Evolutionary conservation across 2,113 vertebrate genomes (phyloP).

Genomic region (Cinclus mexicanus): DNA sequence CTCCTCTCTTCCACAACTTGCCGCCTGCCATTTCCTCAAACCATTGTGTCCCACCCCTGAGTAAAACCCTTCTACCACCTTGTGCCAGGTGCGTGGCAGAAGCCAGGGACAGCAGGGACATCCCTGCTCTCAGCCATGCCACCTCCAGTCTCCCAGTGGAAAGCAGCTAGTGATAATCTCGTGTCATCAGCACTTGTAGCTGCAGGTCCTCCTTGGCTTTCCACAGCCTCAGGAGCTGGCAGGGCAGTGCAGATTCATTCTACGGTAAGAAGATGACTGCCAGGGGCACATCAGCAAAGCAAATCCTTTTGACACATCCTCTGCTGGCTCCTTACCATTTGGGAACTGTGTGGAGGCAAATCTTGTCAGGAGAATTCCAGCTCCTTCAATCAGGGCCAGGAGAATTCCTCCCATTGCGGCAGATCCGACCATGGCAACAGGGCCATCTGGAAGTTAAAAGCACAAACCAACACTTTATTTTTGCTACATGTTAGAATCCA

Average conservation of each 20-base stretch:
- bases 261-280: too few relatives aligned
- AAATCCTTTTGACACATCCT: background rate
- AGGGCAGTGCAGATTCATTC: background rate
- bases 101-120: background rate
- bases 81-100: background rate
- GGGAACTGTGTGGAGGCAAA: conserved; percentile 93
- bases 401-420: conserved; percentile 95
- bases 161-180: background rate
- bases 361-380: conserved; percentile 91
- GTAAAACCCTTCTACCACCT: background rate
- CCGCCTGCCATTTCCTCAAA: background rate
- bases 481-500: background rate
- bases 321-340: conserved; percentile 80
- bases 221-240: background rate
- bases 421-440: conserved; percentile 93
- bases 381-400: conserved; percentile 93
- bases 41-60: background rate
- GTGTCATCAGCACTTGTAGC: background rate
- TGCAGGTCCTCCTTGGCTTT: background rate
- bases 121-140: background rate
- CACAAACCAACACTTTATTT: background rate
- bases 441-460: conserved; percentile 80
- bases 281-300: background rate
- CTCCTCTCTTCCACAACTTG: background rate
- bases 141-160: background rate